A percentile compares a stretch with the other conserved stretches of the same genome.
Evolutionary conservation across 2,888 invertebrate genomes (phyloP).

Genomic region (Mactromeris polynyma): DNA sequence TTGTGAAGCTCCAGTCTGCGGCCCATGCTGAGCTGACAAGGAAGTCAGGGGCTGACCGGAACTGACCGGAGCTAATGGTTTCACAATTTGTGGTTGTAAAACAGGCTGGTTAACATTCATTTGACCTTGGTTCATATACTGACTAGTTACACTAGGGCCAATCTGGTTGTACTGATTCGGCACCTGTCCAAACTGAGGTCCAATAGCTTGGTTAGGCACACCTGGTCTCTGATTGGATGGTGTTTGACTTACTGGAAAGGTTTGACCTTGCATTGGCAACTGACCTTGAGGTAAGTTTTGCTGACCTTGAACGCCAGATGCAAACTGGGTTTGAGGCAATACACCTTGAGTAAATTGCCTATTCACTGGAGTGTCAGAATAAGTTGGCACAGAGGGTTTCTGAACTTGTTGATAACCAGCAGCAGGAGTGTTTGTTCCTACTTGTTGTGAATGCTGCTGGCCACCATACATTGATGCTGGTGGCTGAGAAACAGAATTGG

Average conservation of each 20-base stretch:
- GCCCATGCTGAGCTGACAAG: not conserved
- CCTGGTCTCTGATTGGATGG: slow-evolving; percentile 41
- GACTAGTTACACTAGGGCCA: not conserved
- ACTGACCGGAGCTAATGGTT: slow-evolving; percentile 25
- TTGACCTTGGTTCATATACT: slow-evolving; percentile 29
- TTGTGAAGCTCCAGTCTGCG: not conserved
- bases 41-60: slow-evolving; percentile 16
- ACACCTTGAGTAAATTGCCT: slow-evolving; percentile 40
- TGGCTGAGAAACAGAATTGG: not conserved
- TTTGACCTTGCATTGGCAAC: slow-evolving; percentile 49
- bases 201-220: slow-evolving; percentile 34
- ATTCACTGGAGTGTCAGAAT: slow-evolving; percentile 49
- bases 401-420: slow-evolving; percentile 43
- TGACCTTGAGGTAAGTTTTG: slow-evolving; percentile 30
- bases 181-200: slow-evolving; percentile 36
- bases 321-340: slow-evolving; percentile 6
- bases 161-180: slow-evolving; percentile 17
- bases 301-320: slow-evolving; percentile 20
- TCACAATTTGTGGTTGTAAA: slow-evolving; percentile 60
- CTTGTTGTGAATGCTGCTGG: slow-evolving; percentile 41
- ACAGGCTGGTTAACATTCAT: slow-evolving; percentile 33
- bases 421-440: slow-evolving; percentile 40
- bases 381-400: slow-evolving; percentile 39
- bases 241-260: slow-evolving; percentile 19
- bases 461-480: not conserved